phyloP scores from a whole-genome alignment of 2,797 vertebrate genomes.

The Paratrypauchen microcephalus region DNA sequence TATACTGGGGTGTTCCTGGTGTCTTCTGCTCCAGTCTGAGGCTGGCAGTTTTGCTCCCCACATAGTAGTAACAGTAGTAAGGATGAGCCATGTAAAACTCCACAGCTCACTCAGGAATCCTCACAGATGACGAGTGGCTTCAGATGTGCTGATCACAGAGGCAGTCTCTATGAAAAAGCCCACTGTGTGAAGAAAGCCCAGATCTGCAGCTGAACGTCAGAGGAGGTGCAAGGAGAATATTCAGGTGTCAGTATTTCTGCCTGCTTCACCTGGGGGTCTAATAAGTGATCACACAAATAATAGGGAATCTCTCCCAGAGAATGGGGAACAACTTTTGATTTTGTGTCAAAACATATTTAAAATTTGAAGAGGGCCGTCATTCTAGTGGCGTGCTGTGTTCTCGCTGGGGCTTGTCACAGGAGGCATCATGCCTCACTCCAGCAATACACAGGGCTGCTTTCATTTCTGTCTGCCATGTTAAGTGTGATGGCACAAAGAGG shows the following conservation, averaged over 20 bases:
- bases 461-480: conserved; percentile 75
- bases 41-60: conserved; percentile 52
- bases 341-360: conserved; percentile 82
- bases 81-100: conserved; percentile 56
- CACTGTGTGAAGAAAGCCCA: conserved; percentile 65
- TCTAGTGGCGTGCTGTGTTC: conserved; percentile 63
- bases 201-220: conserved; percentile 60
- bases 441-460: conserved; percentile 67
- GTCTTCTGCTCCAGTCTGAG: conserved; percentile 33
- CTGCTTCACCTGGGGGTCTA: conserved; percentile 68
- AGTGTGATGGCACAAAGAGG: conserved; percentile 77
- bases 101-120: conserved; percentile 60
- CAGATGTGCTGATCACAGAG: conserved; percentile 69
- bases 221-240: conserved; percentile 71
- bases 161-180: conserved; percentile 66
- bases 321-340: conserved; percentile 78
- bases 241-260: conserved; percentile 61
- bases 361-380: conserved; percentile 73
- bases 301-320: conserved; percentile 63
- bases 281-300: conserved; percentile 71
- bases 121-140: conserved; percentile 70
- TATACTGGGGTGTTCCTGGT: background rate
- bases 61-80: conserved; percentile 41
- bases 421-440: conserved; percentile 58
- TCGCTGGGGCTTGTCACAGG: conserved; percentile 71